These are phyloP conservation scores for Decapterus maruadsi DNA, from an alignment of 2,797 vertebrate species.

Conservation along the genomic window DNA sequence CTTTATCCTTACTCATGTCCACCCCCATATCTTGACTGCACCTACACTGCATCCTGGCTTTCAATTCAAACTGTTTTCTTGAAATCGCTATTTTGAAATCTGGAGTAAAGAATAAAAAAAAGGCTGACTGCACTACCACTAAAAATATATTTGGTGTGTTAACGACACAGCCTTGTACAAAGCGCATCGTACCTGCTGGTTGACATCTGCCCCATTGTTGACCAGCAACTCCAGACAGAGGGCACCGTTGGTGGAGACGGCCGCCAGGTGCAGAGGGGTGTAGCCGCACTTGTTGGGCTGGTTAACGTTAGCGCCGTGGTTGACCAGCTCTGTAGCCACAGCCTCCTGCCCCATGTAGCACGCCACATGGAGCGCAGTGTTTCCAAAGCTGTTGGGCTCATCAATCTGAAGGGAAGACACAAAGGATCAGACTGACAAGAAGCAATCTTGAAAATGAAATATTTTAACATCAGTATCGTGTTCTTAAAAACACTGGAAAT, in stretches of 20 bases:
- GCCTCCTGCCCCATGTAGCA: constrained; percentile 97
- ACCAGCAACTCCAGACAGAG: constrained; percentile 97
- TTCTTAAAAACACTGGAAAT: too few species aligned
- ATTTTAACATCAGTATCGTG: too few species aligned
- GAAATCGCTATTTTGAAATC: neutral
- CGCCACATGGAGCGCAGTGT: constrained; percentile 96
- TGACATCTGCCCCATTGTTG: constrained; percentile 97
- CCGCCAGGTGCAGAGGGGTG: constrained; percentile 96
- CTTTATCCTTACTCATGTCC: neutral
- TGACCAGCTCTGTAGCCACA: constrained; percentile 95
- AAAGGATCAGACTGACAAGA: constrained; percentile 7
- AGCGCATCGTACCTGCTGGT: constrained; percentile 90
- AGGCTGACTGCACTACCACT: neutral
- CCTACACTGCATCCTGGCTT: neutral
- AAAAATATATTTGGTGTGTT: neutral
- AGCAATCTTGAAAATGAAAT: too few species aligned
- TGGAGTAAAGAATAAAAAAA: neutral
- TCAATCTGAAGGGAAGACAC: constrained; percentile 87
- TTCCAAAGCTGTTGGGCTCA: constrained; percentile 94
- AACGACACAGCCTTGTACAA: neutral
- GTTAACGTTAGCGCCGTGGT: constrained; percentile 95
- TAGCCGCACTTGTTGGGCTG: constrained; percentile 96
- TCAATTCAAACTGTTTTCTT: neutral
- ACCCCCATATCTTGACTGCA: neutral
- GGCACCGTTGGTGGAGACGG: constrained; percentile 96